These are phyloP conservation scores for Trichopria drosophilae DNA, from an alignment of 2,888 invertebrate species.

Conservation along the genomic window DNA sequence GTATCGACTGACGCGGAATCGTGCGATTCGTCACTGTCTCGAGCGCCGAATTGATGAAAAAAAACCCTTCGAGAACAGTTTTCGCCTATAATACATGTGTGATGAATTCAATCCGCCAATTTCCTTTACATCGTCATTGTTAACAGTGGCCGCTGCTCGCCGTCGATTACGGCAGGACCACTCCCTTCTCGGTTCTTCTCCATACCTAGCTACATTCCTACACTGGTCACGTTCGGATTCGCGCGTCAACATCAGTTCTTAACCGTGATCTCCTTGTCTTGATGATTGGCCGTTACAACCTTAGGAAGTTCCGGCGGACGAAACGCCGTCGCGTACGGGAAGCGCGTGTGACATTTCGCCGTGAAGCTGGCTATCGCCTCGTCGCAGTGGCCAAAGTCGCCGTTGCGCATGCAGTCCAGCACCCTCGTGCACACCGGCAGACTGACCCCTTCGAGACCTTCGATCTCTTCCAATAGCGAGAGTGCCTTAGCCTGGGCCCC, in stretches of 20 bases:
- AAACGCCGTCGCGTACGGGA: constrained; percentile 81
- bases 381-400: constrained; percentile 79
- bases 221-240: constrained; percentile 22
- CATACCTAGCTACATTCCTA: constrained; percentile 16
- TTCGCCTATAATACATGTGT: constrained; percentile 41
- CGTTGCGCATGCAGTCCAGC: constrained; percentile 74
- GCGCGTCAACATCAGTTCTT: constrained; percentile 51
- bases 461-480: constrained; percentile 48
- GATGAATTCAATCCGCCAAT: constrained; percentile 35
- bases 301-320: constrained; percentile 52
- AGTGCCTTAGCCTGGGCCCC: constrained; percentile 62
- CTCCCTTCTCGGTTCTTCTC: constrained; percentile 24
- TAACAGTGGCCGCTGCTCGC: constrained; percentile 3
- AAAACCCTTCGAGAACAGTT: constrained; percentile 42
- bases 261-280: constrained; percentile 51
- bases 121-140: constrained; percentile 13
- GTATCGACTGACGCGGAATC: no score
- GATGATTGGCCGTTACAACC: no score
- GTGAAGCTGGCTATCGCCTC: constrained; percentile 71
- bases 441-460: constrained; percentile 56
- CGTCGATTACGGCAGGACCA: constrained; percentile 21
- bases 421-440: constrained; percentile 81
- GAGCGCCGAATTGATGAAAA: no score
- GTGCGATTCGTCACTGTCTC: no score
- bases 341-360: constrained; percentile 71